A percentile compares a stretch with the other conserved stretches of the same genome.
These are phyloP conservation scores for Xenops minutus DNA, from an alignment of 2,797 vertebrate genomes.

Conservation along the genomic window DNA sequence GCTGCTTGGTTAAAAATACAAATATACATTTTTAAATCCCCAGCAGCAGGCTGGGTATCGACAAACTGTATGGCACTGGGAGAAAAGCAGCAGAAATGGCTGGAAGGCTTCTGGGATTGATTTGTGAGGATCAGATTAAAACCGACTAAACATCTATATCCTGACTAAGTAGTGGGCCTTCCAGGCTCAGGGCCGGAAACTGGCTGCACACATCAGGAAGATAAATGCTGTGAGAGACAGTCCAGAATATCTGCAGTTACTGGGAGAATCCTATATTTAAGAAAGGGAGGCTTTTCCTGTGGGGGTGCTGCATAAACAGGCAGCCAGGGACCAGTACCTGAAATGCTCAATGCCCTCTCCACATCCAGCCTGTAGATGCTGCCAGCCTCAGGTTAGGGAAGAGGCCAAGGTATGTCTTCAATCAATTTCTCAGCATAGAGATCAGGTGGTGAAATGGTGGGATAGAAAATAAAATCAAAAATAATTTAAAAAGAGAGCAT, in stretches of 20 bases:
- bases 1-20: background rate
- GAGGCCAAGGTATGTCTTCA: background rate
- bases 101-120: background rate
- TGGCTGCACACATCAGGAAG: background rate
- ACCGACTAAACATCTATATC: background rate
- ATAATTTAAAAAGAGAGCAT: background rate
- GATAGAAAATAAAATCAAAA: background rate
- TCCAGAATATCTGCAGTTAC: background rate
- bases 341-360: background rate
- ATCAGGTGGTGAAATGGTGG: background rate
- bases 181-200: background rate
- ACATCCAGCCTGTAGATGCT: background rate
- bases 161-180: background rate
- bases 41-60: background rate
- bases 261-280: background rate
- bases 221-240: background rate
- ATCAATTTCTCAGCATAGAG: background rate
- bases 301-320: background rate
- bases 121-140: conserved; percentile 17
- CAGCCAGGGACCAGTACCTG: background rate
- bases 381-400: background rate
- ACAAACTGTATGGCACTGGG: background rate
- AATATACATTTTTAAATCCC: background rate
- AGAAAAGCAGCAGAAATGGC: background rate
- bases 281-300: background rate